Conservation (phyloP, 2,113 vertebrate species). For the Lagopus leucura region DNA sequence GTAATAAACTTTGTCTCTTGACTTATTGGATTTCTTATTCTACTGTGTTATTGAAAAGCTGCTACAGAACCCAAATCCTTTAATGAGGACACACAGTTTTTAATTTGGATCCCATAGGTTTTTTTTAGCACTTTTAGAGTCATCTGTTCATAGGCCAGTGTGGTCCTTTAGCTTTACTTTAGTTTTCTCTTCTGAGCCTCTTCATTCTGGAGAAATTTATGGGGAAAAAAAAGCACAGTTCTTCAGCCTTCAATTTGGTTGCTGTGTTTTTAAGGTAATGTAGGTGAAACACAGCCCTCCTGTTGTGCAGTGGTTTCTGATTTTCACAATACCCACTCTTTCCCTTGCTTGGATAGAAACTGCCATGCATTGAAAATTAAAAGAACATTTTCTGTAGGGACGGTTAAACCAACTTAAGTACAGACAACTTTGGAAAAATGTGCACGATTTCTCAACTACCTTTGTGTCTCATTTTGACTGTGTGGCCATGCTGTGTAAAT, state of each 20-base stretch:
- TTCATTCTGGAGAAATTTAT: not conserved
- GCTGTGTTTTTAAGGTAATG: constrained; percentile 37
- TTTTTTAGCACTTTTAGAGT: not conserved
- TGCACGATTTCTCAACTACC: not conserved
- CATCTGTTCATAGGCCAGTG: not conserved
- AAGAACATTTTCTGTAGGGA: not conserved
- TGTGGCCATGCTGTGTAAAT: not conserved
- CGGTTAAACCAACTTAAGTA: not conserved
- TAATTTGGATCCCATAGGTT: not conserved
- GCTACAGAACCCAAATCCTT: not conserved
- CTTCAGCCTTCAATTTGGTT: constrained; percentile 11
- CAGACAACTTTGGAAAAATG: not conserved
- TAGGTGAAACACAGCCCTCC: not conserved
- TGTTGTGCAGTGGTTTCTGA: not conserved
- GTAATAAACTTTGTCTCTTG: not conserved
- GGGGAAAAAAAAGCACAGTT: not conserved
- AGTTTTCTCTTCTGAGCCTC: not conserved
- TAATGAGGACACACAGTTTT: not conserved
- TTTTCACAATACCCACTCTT: constrained; percentile 27
- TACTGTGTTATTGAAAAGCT: not conserved
- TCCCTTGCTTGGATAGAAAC: not conserved
- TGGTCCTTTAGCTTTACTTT: not conserved
- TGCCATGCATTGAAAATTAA: not conserved
- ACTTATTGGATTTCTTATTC: not conserved
- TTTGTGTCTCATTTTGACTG: not conserved